Percentiles rank a stretch among this genome's conserved stretches.
These are phyloP conservation scores for Betta splendens DNA, from an alignment of 2,797 vertebrate genomes.

Conservation along the genomic window DNA sequence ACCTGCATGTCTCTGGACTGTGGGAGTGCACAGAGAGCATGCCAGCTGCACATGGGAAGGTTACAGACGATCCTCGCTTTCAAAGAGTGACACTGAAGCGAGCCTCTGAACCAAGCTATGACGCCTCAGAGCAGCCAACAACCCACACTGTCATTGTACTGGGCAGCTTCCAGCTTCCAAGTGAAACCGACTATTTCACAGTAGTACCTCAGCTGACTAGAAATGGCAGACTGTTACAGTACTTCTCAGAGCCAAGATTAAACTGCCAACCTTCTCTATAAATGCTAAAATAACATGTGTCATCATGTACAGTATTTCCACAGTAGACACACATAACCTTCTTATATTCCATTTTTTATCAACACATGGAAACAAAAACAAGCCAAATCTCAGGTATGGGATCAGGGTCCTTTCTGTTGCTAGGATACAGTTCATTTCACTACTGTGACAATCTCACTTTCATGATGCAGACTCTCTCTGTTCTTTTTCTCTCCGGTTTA, in stretches of 20 bases:
- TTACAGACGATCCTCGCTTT: slow-evolving; percentile 8
- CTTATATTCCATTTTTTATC: background rate
- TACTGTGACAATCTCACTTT: slow-evolving; percentile 52
- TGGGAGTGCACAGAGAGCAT: slow-evolving; percentile 14
- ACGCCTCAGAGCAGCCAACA: slow-evolving; percentile 14
- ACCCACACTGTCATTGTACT: background rate
- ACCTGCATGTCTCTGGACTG: slow-evolving; percentile 37
- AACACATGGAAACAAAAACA: slow-evolving; percentile 13
- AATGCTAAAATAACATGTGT: background rate
- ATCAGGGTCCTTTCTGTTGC: slow-evolving; percentile 62
- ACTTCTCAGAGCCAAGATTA: background rate
- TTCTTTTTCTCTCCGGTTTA: slow-evolving; percentile 10
- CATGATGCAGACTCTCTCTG: slow-evolving; percentile 47
- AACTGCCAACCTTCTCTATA: background rate
- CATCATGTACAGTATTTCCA: background rate
- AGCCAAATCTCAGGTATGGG: slow-evolving; percentile 57
- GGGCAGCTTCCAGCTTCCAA: background rate
- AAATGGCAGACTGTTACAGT: background rate
- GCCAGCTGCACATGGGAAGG: slow-evolving; percentile 27
- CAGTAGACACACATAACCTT: background rate
- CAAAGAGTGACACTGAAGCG: slow-evolving; percentile 10
- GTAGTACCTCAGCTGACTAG: background rate
- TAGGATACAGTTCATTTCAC: slow-evolving; percentile 66
- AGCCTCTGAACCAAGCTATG: slow-evolving; percentile 3
- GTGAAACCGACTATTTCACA: background rate